Evolutionary conservation across 2,113 vertebrate genomes (phyloP).

Genomic region (Tetrax tetrax): DNA sequence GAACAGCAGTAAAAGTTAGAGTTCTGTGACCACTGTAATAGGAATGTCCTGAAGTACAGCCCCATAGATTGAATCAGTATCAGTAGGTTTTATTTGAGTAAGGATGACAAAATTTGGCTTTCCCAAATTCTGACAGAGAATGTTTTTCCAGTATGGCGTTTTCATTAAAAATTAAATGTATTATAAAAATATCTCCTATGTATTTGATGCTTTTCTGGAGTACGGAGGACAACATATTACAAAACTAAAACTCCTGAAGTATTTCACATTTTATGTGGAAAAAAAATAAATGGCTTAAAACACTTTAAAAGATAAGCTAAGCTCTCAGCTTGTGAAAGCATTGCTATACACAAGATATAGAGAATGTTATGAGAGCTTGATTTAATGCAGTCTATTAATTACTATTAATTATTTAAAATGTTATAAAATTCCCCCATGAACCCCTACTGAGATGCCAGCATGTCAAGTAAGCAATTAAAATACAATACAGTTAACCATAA

Average conservation of each 20-base stretch:
- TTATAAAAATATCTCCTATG: neutral
- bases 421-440: neutral
- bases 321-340: neutral
- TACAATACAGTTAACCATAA: conserved; percentile 37
- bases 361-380: neutral
- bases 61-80: neutral
- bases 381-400: conserved; percentile 53
- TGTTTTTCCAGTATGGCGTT: neutral
- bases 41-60: neutral
- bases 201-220: neutral
- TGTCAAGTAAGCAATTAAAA: conserved; percentile 40
- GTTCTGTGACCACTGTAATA: neutral
- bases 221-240: neutral
- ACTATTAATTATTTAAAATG: conserved; percentile 60
- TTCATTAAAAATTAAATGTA: conserved; percentile 36
- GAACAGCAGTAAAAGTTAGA: neutral
- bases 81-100: neutral
- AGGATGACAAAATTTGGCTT: neutral
- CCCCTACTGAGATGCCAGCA: neutral
- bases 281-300: neutral
- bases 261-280: neutral
- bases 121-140: neutral
- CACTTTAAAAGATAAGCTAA: neutral
- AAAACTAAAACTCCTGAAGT: neutral
- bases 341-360: neutral